phyloP scores from a whole-genome alignment of 2,113 vertebrate species.

The Mastomys coucha region DNA sequence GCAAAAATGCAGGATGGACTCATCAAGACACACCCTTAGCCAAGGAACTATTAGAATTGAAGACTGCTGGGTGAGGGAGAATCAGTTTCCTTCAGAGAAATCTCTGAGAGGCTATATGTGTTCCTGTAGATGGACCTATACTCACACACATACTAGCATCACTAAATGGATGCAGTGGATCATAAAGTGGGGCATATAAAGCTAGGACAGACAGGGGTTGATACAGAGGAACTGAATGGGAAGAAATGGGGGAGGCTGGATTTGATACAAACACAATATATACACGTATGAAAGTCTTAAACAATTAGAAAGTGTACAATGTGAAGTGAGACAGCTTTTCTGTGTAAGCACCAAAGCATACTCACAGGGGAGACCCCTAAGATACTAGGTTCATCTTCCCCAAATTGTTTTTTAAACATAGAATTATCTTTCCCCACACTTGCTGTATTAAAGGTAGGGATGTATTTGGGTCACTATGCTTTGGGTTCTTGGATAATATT shows the following conservation, averaged over 20 bases:
- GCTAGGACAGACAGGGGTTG: background rate
- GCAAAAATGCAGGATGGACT: background rate
- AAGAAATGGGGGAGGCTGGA: background rate
- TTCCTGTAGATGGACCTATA: background rate
- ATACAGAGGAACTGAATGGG: background rate
- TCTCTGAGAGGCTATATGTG: background rate
- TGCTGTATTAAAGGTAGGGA: background rate
- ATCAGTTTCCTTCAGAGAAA: background rate
- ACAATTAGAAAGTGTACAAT: background rate
- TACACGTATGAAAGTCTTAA: no score
- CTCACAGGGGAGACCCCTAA: fast-evolving
- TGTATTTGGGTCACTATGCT: background rate
- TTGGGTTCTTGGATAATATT: background rate
- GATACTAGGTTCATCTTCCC: background rate
- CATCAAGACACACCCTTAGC: background rate
- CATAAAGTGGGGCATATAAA: background rate
- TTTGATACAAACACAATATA: background rate
- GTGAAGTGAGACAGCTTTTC: background rate
- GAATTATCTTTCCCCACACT: background rate
- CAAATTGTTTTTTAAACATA: background rate
- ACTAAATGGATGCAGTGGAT: background rate
- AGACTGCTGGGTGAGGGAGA: background rate
- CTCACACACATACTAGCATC: background rate
- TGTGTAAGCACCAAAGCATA: background rate
- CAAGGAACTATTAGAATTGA: background rate